Evolutionary conservation across 2,797 vertebrate species (phyloP).

Genomic region (Spatula clypeata): DNA sequence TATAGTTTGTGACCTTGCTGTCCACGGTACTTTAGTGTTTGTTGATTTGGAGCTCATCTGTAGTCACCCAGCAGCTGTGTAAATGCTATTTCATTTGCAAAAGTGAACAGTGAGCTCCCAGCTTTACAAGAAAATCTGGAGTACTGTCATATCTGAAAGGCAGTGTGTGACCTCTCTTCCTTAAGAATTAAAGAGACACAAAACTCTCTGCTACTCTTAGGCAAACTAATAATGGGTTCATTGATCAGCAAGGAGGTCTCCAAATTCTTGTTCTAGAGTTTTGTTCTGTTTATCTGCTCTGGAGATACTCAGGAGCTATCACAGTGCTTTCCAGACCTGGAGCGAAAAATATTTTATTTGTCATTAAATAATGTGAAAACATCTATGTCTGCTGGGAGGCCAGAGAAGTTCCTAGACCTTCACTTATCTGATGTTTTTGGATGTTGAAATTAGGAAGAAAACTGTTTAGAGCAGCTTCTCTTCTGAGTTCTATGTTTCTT

Average conservation of each 20-base stretch:
- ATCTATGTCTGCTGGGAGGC: not conserved
- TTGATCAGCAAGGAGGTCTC: not conserved
- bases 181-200: not conserved
- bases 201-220: not conserved
- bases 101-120: not conserved
- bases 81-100: not conserved
- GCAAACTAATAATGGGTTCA: not conserved
- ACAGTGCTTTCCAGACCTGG: not conserved
- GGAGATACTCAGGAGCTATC: not conserved
- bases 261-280: not conserved
- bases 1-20: not conserved
- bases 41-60: not conserved
- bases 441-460: not conserved
- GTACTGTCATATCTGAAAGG: not conserved
- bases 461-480: not conserved
- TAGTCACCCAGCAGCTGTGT: not conserved
- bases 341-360: not conserved
- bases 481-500: not conserved
- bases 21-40: not conserved
- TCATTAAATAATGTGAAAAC: not conserved
- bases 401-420: not conserved
- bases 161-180: not conserved
- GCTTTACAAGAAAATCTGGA: not conserved
- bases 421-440: not conserved
- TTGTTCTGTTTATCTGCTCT: not conserved